These are phyloP conservation scores for Lineus longissimus DNA, from an alignment of 1,140 invertebrate species.

Conservation along the genomic window DNA sequence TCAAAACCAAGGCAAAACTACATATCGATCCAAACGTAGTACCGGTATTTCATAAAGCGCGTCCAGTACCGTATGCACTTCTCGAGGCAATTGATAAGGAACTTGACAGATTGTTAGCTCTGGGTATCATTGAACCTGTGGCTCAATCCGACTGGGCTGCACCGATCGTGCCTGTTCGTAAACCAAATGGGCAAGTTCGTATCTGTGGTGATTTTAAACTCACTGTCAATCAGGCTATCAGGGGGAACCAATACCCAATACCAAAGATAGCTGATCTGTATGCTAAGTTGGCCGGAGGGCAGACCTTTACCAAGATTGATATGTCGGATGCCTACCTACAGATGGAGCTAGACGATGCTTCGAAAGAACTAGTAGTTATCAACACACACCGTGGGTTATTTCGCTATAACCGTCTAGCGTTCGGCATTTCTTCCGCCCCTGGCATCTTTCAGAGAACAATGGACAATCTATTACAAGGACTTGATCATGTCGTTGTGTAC, in stretches of 20 bases:
- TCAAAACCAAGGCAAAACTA: conserved; percentile 19
- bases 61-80: conserved; percentile 29
- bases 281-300: conserved; percentile 28
- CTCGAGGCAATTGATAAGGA: too few relatives aligned
- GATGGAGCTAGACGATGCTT: conserved; percentile 27
- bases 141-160: conserved; percentile 42
- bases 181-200: conserved; percentile 39
- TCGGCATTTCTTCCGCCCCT: conserved; percentile 56
- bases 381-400: conserved; percentile 39
- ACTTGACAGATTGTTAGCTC: conserved; percentile 19
- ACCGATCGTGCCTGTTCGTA: conserved; percentile 49
- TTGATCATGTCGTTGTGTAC: conserved; percentile 10
- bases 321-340: conserved; percentile 26
- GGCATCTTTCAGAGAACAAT: conserved; percentile 56
- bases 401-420: conserved; percentile 23
- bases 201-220: conserved; percentile 49
- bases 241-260: conserved; percentile 28
- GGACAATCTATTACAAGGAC: conserved; percentile 39
- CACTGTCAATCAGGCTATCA: conserved; percentile 43
- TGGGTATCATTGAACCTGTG: conserved; percentile 28
- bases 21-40: conserved; percentile 14
- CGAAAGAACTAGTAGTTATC: conserved; percentile 24
- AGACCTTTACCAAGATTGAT: conserved; percentile 38
- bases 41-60: conserved; percentile 7
- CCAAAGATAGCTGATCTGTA: conserved; percentile 37